Conservation (phyloP, 2,113 vertebrate genomes). For the Leptobrachium ailaonicum region DNA sequence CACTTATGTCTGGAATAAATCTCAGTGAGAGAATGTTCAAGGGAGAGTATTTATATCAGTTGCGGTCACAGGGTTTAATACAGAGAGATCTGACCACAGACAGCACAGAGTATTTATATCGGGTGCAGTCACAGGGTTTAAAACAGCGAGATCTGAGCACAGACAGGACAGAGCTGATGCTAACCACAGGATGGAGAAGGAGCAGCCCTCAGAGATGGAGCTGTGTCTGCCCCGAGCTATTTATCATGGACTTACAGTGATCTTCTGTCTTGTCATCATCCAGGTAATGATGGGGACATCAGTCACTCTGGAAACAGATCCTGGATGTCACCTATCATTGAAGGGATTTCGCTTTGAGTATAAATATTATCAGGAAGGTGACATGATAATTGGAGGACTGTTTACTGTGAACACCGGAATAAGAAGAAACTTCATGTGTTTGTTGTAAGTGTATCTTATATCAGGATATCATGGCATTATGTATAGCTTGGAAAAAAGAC, state of each 20-base stretch:
- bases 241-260: neutral
- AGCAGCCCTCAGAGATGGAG: neutral
- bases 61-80: no score
- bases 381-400: neutral
- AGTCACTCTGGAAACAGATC: neutral
- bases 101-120: neutral
- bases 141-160: neutral
- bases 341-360: neutral
- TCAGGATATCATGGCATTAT: no score
- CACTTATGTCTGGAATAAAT: no score
- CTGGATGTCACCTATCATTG: neutral
- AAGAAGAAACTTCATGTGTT: neutral
- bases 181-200: neutral
- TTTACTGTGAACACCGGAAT: neutral
- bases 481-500: no score
- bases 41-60: no score
- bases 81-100: no score
- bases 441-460: no score
- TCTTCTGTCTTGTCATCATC: neutral
- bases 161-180: neutral
- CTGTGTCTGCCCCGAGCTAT: neutral
- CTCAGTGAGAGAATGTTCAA: no score
- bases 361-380: constrained; percentile 3
- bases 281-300: neutral
- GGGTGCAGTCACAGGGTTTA: neutral